Evolutionary conservation across 2,113 vertebrate genomes (phyloP).

Genomic region (Chionodraco myersi): DNA sequence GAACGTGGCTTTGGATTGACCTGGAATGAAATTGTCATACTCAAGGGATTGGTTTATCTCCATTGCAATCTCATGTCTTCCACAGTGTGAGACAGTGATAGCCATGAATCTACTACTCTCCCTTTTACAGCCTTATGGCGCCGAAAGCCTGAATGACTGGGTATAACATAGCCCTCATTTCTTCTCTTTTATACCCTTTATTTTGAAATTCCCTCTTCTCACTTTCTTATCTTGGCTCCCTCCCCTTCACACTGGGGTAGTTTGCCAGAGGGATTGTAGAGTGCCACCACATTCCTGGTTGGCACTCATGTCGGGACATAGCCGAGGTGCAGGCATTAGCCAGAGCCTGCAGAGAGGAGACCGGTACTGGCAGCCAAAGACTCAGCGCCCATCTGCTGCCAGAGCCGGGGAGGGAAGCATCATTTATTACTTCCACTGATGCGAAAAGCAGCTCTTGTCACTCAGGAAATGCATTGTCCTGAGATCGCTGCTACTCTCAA

Average conservation of each 20-base stretch:
- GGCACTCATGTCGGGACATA: constrained; percentile 54
- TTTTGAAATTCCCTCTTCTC: constrained; percentile 6
- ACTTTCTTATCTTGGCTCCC: constrained; percentile 30
- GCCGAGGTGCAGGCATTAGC: constrained; percentile 42
- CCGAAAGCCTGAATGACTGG: constrained; percentile 27
- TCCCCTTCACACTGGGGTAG: background rate
- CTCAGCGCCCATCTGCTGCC: constrained; percentile 65
- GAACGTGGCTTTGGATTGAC: constrained; percentile 32
- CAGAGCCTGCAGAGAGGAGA: constrained; percentile 55
- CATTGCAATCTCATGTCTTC: constrained; percentile 16
- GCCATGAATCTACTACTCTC: constrained; percentile 44
- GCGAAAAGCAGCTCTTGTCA: constrained; percentile 66
- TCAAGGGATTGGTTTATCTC: constrained; percentile 16
- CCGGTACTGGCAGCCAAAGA: constrained; percentile 49
- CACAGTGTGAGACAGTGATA: constrained; percentile 6
- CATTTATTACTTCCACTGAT: constrained; percentile 66
- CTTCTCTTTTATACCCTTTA: background rate
- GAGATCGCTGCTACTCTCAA: constrained; percentile 23
- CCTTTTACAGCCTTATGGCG: constrained; percentile 16
- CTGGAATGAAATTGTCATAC: constrained; percentile 26
- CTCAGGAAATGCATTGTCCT: constrained; percentile 50
- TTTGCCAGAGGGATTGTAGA: constrained; percentile 40
- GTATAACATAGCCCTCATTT: background rate
- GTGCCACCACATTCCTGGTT: constrained; percentile 61
- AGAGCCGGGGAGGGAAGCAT: constrained; percentile 38